Conservation (phyloP, 2,797 vertebrate species). For the Phalanger gymnotis region DNA sequence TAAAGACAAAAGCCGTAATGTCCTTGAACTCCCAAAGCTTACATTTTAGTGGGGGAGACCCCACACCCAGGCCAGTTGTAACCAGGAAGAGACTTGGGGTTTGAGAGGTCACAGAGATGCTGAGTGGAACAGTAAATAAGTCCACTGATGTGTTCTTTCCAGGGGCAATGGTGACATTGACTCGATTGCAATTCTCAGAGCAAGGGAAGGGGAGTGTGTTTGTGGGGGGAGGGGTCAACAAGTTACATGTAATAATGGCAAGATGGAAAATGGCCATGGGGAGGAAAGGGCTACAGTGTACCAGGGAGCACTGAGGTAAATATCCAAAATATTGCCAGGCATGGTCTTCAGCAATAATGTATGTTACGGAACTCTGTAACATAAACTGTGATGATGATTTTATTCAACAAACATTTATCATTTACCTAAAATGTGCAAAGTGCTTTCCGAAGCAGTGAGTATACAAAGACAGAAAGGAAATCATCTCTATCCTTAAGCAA, state of each 20-base stretch:
- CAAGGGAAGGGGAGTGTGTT: not conserved
- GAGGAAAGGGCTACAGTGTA: too few species aligned
- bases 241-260: not conserved
- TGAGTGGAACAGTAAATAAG: not conserved
- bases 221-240: fast-evolving
- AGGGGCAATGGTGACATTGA: not conserved
- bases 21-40: not conserved
- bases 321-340: not conserved
- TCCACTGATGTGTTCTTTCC: not conserved
- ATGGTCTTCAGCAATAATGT: not conserved
- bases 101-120: not conserved
- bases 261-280: not conserved
- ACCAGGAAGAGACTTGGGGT: not conserved
- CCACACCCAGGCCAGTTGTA: not conserved
- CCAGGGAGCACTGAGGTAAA: not conserved
- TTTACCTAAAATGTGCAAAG: not conserved
- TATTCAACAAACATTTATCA: not conserved
- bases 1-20: not conserved
- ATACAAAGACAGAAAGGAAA: not conserved
- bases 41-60: not conserved
- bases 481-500: not conserved
- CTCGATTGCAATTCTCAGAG: not conserved
- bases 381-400: not conserved
- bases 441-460: not conserved
- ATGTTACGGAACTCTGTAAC: not conserved